These are phyloP conservation scores for Drosophila mojavensis DNA, from an alignment of 1,140 invertebrate genomes.

Conservation along the genomic window DNA sequence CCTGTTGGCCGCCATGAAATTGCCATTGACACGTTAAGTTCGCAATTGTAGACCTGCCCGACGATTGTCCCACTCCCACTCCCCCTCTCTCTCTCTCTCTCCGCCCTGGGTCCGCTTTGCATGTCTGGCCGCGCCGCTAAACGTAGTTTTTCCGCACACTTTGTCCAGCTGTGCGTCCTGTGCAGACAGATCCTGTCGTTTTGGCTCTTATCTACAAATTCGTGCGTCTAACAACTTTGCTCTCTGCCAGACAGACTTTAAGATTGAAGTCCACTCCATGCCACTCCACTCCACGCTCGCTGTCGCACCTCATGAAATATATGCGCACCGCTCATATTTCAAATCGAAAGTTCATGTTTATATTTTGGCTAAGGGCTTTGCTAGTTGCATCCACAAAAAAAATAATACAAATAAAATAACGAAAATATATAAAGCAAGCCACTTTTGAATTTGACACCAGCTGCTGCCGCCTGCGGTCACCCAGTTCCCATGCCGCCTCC, in stretches of 20 bases:
- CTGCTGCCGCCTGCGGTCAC: constrained; percentile 77
- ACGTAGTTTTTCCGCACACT: constrained; percentile 75
- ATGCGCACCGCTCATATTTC: constrained; percentile 63
- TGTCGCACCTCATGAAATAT: constrained; percentile 21
- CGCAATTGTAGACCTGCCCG: constrained; percentile 65
- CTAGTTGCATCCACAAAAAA: constrained; percentile 44
- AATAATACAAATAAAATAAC: constrained; percentile 30
- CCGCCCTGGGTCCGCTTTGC: constrained; percentile 23
- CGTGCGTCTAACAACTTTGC: constrained; percentile 53
- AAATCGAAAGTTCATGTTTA: constrained; percentile 79
- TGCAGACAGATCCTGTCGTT: constrained; percentile 72
- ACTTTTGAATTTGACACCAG: constrained; percentile 83
- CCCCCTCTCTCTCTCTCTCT: too few species aligned
- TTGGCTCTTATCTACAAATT: constrained; percentile 74
- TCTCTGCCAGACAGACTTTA: constrained; percentile 33
- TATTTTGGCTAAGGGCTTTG: constrained; percentile 83
- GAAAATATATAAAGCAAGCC: constrained; percentile 67
- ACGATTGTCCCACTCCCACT: constrained; percentile 2
- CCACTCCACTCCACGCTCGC: background rate
- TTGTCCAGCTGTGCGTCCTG: constrained; percentile 65
- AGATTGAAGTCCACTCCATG: constrained; percentile 34
- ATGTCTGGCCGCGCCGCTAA: constrained; percentile 59
- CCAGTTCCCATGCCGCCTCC: constrained; percentile 18
- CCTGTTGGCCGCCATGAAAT: constrained; percentile 35
- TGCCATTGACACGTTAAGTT: constrained; percentile 81